Percentiles rank a stretch among this genome's conserved stretches.
Evolutionary conservation across 2,888 invertebrate genomes (phyloP).

Genomic region (Neocrepidodera transversa): DNA sequence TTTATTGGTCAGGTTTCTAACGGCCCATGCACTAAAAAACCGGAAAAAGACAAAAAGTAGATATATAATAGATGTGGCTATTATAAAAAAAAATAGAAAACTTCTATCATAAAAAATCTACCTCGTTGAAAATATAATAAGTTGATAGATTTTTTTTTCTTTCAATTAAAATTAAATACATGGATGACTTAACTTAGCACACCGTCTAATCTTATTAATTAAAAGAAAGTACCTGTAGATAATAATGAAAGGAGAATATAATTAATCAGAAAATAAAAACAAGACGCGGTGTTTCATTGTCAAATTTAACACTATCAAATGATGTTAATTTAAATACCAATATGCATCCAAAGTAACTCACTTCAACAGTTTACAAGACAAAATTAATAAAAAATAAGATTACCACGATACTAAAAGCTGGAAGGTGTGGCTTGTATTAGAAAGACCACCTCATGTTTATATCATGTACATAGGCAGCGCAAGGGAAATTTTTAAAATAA

Average conservation of each 20-base stretch:
- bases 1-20: too few relatives aligned
- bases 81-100: too few relatives aligned
- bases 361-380: slow-evolving; percentile 16
- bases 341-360: slow-evolving; percentile 35
- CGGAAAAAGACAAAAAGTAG: too few relatives aligned
- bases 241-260: not conserved
- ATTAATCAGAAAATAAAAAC: not conserved
- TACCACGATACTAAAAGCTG: slow-evolving; percentile 13
- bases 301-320: slow-evolving; percentile 34
- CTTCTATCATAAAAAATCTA: too few relatives aligned
- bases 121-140: too few relatives aligned
- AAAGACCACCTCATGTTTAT: slow-evolving; percentile 33
- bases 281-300: slow-evolving; percentile 32
- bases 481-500: not conserved
- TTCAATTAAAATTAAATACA: too few relatives aligned
- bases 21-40: too few relatives aligned
- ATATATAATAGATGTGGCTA: too few relatives aligned
- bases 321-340: slow-evolving; percentile 43
- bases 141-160: too few relatives aligned
- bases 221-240: too few relatives aligned
- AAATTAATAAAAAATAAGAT: slow-evolving; percentile 19
- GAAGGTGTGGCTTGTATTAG: slow-evolving; percentile 23
- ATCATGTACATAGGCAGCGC: slow-evolving; percentile 15
- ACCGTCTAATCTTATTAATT: too few relatives aligned
- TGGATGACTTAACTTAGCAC: too few relatives aligned